Evolutionary conservation across 2,888 invertebrate genomes (phyloP).

Genomic region (Watsonalla binaria): DNA sequence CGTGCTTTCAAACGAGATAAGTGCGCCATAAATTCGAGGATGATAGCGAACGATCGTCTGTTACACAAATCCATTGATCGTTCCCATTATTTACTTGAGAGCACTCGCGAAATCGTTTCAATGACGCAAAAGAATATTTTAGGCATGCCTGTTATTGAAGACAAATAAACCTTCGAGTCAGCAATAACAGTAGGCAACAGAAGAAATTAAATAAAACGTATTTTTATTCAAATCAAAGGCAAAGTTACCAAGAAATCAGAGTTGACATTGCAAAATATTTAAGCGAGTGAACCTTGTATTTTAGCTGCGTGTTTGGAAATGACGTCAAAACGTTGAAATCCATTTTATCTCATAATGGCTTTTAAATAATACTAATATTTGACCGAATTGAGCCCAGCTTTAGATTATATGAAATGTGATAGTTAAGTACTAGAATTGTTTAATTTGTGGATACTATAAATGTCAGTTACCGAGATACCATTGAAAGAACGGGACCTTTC

Average conservation of each 20-base stretch:
- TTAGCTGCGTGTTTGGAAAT: not conserved
- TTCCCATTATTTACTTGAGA: not conserved
- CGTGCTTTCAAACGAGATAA: not conserved
- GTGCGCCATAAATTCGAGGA: not conserved
- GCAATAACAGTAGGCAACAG: not conserved
- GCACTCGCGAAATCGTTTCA: not conserved
- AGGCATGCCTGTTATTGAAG: not conserved
- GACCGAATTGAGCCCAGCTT: not conserved
- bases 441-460: not conserved
- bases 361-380: not conserved
- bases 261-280: not conserved
- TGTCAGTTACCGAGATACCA: not conserved
- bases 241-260: not conserved
- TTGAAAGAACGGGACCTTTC: not conserved
- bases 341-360: not conserved
- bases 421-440: not conserved
- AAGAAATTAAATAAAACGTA: not conserved
- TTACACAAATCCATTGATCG: not conserved
- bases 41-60: not conserved
- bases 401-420: not conserved
- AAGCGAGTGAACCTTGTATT: not conserved
- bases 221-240: not conserved
- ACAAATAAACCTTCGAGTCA: not conserved
- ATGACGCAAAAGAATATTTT: slow-evolving; percentile 1
- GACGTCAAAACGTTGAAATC: not conserved